A percentile compares a stretch with the other conserved stretches of the same genome.
Evolutionary conservation across 2,888 invertebrate genomes (phyloP).

Genomic region (Ectemnius cavifrons): DNA sequence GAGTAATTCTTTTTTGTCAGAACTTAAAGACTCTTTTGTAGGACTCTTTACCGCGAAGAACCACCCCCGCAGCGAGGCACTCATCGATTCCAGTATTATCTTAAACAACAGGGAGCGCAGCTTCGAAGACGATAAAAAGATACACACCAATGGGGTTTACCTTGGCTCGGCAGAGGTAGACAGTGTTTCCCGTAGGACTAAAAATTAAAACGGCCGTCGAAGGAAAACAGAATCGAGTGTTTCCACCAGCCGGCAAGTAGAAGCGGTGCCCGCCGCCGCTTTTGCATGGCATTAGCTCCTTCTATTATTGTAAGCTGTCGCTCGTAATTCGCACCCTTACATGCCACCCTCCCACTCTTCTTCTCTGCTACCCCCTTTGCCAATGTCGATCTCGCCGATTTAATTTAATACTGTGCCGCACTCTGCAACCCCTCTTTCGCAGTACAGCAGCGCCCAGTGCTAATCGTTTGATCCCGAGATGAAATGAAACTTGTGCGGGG

Average conservation of each 20-base stretch:
- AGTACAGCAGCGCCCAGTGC: neutral
- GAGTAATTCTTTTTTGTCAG: too few species aligned
- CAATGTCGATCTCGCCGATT: constrained; percentile 18
- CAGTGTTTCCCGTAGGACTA: constrained; percentile 4
- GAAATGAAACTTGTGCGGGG: constrained; percentile 8
- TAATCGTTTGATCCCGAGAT: constrained; percentile 8
- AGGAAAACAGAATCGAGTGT: constrained; percentile 47
- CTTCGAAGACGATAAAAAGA: constrained; percentile 7
- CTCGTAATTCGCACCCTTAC: constrained; percentile 68
- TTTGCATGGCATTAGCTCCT: constrained; percentile 74
- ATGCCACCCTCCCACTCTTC: constrained; percentile 33
- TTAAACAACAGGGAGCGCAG: neutral
- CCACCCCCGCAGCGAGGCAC: neutral
- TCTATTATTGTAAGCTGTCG: constrained; percentile 75
- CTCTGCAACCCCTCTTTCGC: neutral
- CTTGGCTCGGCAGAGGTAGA: neutral
- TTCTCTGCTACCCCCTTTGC: constrained; percentile 14
- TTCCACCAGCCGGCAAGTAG: constrained; percentile 30
- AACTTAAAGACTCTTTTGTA: too few species aligned
- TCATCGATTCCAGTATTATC: constrained; percentile 6
- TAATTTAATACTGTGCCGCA: constrained; percentile 44
- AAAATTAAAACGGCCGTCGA: constrained; percentile 43
- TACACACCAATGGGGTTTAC: neutral
- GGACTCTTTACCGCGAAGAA: too few species aligned
- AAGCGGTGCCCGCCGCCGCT: constrained; percentile 43